phyloP scores from a whole-genome alignment of 2,888 invertebrate species.

The Trypoxylon attenuatum region DNA sequence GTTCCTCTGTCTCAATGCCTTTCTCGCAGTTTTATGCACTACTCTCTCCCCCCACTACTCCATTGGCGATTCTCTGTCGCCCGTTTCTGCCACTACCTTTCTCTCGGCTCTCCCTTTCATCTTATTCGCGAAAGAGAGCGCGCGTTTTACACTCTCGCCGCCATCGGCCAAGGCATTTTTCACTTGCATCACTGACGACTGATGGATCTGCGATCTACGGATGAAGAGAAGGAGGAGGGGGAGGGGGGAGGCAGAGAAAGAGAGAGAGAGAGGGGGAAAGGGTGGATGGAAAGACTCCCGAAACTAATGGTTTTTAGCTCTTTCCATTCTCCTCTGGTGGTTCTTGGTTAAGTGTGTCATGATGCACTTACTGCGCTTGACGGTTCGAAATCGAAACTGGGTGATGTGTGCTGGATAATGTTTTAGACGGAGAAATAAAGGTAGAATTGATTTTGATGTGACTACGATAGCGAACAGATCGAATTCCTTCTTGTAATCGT shows the following conservation, averaged over 20 bases:
- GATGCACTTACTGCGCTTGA: conserved; percentile 29
- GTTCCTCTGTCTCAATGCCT: not conserved
- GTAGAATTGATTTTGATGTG: not conserved
- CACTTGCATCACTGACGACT: conserved; percentile 8
- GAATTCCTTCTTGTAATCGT: too few species aligned
- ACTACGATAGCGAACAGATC: too few species aligned
- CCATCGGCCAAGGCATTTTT: conserved; percentile 25
- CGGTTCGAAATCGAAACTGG: conserved; percentile 10
- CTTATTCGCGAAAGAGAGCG: conserved; percentile 3
- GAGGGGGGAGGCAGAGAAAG: too few species aligned
- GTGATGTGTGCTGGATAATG: not conserved
- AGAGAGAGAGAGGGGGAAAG: not conserved
- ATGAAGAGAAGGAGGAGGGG: too few species aligned
- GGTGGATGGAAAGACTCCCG: not conserved
- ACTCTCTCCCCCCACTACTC: too few species aligned
- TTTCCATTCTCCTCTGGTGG: not conserved
- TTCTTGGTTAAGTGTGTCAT: conserved; percentile 13
- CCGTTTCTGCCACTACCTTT: too few species aligned
- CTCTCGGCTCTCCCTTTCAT: conserved; percentile 3
- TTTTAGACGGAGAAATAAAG: not conserved
- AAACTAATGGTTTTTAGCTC: not conserved
- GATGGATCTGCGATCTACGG: too few species aligned
- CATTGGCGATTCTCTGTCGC: too few species aligned
- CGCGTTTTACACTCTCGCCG: conserved; percentile 25
- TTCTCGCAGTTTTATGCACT: too few species aligned